Conservation (phyloP, 2,888 invertebrate genomes). For the Bugulina stolonifera region DNA sequence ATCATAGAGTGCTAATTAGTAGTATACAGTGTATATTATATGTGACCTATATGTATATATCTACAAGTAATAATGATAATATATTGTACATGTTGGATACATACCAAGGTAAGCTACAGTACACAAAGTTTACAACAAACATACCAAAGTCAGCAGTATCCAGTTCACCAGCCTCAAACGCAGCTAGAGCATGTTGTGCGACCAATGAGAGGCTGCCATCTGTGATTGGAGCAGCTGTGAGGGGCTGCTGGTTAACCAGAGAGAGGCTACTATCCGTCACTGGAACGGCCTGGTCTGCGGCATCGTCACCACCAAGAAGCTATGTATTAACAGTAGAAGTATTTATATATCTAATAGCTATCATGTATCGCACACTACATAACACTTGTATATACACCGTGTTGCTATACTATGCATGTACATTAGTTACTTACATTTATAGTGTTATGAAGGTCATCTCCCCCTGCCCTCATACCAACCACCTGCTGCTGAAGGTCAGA, state of each 20-base stretch:
- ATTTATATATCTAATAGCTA: background rate
- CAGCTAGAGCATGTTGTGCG: slow-evolving; percentile 9
- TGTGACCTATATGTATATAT: no score
- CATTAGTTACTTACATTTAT: background rate
- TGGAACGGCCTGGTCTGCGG: background rate
- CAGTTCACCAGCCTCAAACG: slow-evolving; percentile 20
- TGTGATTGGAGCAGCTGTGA: background rate
- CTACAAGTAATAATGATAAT: no score
- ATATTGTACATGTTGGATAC: no score
- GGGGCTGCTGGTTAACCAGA: background rate
- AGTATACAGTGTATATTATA: no score
- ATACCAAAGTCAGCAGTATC: slow-evolving; percentile 7
- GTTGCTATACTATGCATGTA: background rate
- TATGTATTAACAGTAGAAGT: background rate
- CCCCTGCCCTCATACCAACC: background rate
- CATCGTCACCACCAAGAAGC: background rate
- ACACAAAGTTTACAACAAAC: no score
- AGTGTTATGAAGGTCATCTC: background rate
- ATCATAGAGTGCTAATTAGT: no score
- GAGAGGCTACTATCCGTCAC: background rate
- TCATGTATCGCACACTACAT: background rate
- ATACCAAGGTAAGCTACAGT: no score
- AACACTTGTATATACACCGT: background rate
- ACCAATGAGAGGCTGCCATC: background rate
- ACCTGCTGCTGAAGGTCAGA: background rate